A percentile compares a stretch with the other conserved stretches of the same genome.
Evolutionary conservation across 1,140 invertebrate species (phyloP).

Genomic region (Polypedilum pembai): DNA sequence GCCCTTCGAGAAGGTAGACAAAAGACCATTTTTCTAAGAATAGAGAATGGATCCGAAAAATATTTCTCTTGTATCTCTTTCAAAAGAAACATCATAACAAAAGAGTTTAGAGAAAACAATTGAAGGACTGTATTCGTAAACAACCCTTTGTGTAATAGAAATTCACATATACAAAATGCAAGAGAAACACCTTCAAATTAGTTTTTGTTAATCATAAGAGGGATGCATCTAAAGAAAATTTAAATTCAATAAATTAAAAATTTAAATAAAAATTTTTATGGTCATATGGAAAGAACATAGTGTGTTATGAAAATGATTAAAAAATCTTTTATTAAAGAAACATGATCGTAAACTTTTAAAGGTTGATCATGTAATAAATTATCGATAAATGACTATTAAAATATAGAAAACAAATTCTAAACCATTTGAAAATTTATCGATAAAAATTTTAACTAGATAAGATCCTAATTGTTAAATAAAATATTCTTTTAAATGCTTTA

Average conservation of each 20-base stretch:
- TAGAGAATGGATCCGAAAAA: neutral
- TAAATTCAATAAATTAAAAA: neutral
- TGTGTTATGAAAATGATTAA: neutral
- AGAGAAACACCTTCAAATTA: slow-evolving; percentile 18
- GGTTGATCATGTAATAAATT: slow-evolving; percentile 6
- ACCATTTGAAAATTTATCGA: too few species aligned
- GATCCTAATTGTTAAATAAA: too few species aligned
- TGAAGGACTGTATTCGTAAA: neutral
- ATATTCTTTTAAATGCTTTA: too few species aligned
- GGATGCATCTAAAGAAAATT: neutral
- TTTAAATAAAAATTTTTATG: neutral
- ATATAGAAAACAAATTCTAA: neutral
- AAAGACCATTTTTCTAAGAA: neutral
- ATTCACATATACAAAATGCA: neutral
- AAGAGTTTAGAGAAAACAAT: neutral
- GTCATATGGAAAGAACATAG: neutral
- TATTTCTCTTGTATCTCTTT: slow-evolving; percentile 7
- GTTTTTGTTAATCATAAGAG: neutral
- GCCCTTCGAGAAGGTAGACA: neutral
- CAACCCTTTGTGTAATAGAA: slow-evolving; percentile 16
- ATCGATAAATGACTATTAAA: slow-evolving; percentile 2
- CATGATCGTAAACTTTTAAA: neutral
- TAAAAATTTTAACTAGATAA: too few species aligned
- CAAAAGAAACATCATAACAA: slow-evolving; percentile 9
- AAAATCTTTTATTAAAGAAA: slow-evolving; percentile 15